Evolutionary conservation across 2,888 invertebrate genomes (phyloP).

Genomic region (Amblyteles armatorius): DNA sequence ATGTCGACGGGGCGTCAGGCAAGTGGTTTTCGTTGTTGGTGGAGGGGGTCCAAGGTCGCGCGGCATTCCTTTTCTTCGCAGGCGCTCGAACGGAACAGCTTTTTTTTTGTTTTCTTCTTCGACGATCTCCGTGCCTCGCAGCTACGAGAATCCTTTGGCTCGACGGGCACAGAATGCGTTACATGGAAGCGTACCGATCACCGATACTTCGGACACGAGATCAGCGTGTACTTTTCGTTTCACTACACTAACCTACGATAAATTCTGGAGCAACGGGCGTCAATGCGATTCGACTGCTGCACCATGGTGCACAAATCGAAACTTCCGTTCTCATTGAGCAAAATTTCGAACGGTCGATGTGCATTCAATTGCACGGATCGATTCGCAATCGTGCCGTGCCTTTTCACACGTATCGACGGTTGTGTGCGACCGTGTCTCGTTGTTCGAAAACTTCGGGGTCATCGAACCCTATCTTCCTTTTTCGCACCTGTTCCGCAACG

Average conservation of each 20-base stretch:
- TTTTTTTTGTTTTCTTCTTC: constrained; percentile 19
- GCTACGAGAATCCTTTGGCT: constrained; percentile 1
- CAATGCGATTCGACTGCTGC: constrained; percentile 13
- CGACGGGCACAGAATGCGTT: constrained; percentile 16
- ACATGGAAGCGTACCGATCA: neutral
- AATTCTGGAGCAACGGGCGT: constrained; percentile 18
- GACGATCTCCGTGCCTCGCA: neutral
- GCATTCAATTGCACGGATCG: constrained; percentile 12
- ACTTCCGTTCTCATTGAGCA: constrained; percentile 15
- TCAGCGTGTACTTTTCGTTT: constrained; percentile 8
- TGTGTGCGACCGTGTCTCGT: neutral
- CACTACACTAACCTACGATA: constrained; percentile 39
- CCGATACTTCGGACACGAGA: neutral
- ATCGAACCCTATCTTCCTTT: neutral
- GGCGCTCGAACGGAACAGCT: constrained; percentile 58
- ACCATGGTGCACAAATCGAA: neutral
- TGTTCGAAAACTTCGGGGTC: neutral
- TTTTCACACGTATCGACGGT: neutral
- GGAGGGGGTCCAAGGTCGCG: constrained; percentile 69
- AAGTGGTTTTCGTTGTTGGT: constrained; percentile 63
- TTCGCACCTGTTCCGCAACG: neutral
- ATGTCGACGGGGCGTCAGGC: constrained; percentile 54
- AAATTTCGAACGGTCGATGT: constrained; percentile 26
- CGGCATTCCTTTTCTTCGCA: constrained; percentile 66
- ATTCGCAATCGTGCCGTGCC: neutral